Evolutionary conservation across 2,797 vertebrate genomes (phyloP), one percentile per base, ranked within the genome.

Genomic region (Botia kubotai): DNA sequence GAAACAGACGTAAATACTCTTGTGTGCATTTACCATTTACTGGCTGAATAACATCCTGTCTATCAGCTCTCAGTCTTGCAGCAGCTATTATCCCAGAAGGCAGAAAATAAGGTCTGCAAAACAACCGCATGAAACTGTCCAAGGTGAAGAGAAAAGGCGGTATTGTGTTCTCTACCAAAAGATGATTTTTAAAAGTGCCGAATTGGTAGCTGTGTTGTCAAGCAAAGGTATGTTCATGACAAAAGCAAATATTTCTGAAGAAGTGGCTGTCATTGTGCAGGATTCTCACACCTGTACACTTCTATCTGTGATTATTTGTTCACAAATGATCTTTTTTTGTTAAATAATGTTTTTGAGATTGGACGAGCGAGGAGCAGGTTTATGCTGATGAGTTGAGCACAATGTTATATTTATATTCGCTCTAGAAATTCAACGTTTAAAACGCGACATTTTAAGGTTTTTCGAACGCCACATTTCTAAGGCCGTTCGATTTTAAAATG

Each of bases 1-100:
- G 10, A 69, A 43, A 72, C 60, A 81, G 23, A 70, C 2, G 33
- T 33, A 33, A 33, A 33, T 33, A 33, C 33, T 33, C 33, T 5
- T 2, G n/a, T 26, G 55, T 63, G 46, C 48, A 73, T 48, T 50
- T 65, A 33, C 57, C 11, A 23, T 69, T 73, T 77, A 16, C n/a
- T 63, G 11, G 3, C 8, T n/a, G 13, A 75, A 33, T 17, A 73
- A 46, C 13, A 65, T 14, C 36, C 57, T 60, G 52, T 71, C 69
- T 26, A 53, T 62, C 68, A 79, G n/a, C 21, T 71, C 55, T 78
- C 43, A 53, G 21, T 39, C 48, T 65, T 4, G 19, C 11, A 36
- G 58, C 57, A 36, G 58, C 57, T 71, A 62, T 72, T 79, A 63
- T 79, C 66, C 3, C 33, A 33, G 33, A 5, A 69, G 46, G 53